Base-by-base conservation (phyloP, 2,113 vertebrate genomes). In the Xenus cinereus region DNA sequence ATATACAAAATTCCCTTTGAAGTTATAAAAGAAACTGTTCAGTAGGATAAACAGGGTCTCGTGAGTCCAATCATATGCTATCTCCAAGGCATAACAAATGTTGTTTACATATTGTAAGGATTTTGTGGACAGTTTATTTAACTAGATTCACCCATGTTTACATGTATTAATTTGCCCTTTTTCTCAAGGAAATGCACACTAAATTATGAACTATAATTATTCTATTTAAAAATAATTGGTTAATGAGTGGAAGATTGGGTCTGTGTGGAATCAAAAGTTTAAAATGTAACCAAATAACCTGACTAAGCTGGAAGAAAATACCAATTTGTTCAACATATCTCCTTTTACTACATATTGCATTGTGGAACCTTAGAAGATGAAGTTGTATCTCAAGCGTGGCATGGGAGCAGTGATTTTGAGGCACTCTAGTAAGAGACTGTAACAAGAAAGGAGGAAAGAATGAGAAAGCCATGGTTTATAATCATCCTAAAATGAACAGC, bases 41-140 rank as follows among this genome's bases (percentile, higher is more conserved):
- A 96, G 93, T 95, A 95, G 96, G 97, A 97, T 97, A 98, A 98
- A 96, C 72, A 95, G 82, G 73, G 96, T 97, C 98, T 98, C 97
- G 2, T 59, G 97, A 98, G 98, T 86, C 97, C 97, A 98, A 98
- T 98, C 97, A 95, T 90, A 89, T 85, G 94, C 41, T 97, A 93
- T 98, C 97, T 98, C 97, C 93, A 97, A 98, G 94, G 98, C 97
- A 98, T 97, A 98, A 98, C 97, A 98, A 98, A 98, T 97, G 97
- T 97, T 98, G 97, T 98, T 98, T 98, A 98, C 96, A 98, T 98
- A 97, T 76, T 56, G 93, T 93, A 92, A 97, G 91, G 97, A 97
- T 98, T 98, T 98, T 90, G 93, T 92, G 87, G 96, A 97, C 97
- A 97, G 94, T 95, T 90, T 98, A 98, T 95, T 98, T 97, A 98